Evolutionary conservation across 2,113 vertebrate genomes (phyloP).

Genomic region (Polypterus senegalus): DNA sequence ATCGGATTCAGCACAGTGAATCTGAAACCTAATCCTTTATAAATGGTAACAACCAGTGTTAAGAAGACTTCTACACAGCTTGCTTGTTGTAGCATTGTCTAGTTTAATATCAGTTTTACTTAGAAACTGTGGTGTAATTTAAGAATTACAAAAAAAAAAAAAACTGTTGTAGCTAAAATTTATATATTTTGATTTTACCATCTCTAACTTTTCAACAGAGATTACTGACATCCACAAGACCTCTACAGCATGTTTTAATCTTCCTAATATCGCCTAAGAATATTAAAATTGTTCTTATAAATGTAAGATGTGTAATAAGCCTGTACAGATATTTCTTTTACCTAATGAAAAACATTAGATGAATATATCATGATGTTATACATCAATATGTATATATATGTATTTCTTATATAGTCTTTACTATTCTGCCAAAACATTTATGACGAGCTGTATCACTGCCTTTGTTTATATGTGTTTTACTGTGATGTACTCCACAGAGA

Average conservation of each 20-base stretch:
- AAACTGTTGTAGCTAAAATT: neutral
- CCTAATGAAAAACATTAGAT: slow-evolving; percentile 56
- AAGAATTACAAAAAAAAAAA: neutral
- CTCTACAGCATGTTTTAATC: too few relatives aligned
- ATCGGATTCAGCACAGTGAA: too few relatives aligned
- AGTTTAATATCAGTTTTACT: too few relatives aligned
- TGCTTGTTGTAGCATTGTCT: too few relatives aligned
- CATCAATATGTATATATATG: slow-evolving; percentile 72
- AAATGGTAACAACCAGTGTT: too few relatives aligned
- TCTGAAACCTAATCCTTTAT: too few relatives aligned
- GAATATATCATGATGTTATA: slow-evolving; percentile 71
- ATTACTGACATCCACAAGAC: too few relatives aligned
- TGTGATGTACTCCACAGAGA: slow-evolving; percentile 82
- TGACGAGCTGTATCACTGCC: slow-evolving; percentile 89
- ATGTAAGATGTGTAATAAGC: slow-evolving; percentile 19
- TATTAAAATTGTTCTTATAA: slow-evolving; percentile 43
- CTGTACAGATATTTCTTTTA: slow-evolving; percentile 28
- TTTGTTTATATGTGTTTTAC: slow-evolving; percentile 66
- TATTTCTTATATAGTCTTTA: slow-evolving; percentile 63
- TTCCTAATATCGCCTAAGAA: slow-evolving; percentile 12
- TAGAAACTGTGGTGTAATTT: too few relatives aligned
- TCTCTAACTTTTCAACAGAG: too few relatives aligned
- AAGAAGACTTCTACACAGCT: too few relatives aligned
- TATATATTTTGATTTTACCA: too few relatives aligned
- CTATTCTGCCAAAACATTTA: slow-evolving; percentile 70